Evolutionary conservation across 2,888 invertebrate species (phyloP), one percentile per base, ranked within the genome.

Genomic region (Hypena proboscidalis): DNA sequence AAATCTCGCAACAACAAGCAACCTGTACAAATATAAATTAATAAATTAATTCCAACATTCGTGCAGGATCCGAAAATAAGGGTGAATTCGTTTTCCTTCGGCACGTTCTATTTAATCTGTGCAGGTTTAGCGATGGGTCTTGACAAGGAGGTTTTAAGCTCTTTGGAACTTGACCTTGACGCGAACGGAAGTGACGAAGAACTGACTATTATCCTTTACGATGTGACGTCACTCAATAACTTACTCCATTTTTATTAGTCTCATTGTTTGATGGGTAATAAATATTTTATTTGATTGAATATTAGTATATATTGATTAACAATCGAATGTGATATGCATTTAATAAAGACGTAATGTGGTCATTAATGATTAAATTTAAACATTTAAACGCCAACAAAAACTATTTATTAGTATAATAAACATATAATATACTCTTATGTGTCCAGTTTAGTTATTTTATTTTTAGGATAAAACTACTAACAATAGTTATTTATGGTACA

Each of bases 91-190:
- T 17, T 35, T 19, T 13, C 23, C 23, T 22, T 15, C 5, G 41
- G 9, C 34, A 23, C 34, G 34, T 41, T 23, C 27, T 2, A 17
- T 22, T 9, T 22, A 41, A 41, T 41, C 41, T 25, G 29, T 32
- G 19, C 34, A 25, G 38, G 11, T 20, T 43, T 32, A 30, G 32
- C 15, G 41, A 22, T 37, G 34, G 56, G 49, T 48, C 52, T 57
- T 68, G 70, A 66, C 73, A n/a, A n/a, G n/a, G n/a, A n/a, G n/a
- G n/a, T n/a, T n/a, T n/a, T n/a, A n/a, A n/a, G n/a, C n/a, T n/a
- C n/a, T n/a, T n/a, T n/a, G n/a, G 56, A 50, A 49, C 52, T 57
- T 68, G 70, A 66, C 73, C 70, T 74, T 71, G 66, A 35, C 45
- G 48, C 41, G 48, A 15, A 61, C 58, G 73, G 74, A 71, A 70